Evolutionary conservation across 2,797 vertebrate species (phyloP).

Genomic region (Anabacerthia variegaticeps): DNA sequence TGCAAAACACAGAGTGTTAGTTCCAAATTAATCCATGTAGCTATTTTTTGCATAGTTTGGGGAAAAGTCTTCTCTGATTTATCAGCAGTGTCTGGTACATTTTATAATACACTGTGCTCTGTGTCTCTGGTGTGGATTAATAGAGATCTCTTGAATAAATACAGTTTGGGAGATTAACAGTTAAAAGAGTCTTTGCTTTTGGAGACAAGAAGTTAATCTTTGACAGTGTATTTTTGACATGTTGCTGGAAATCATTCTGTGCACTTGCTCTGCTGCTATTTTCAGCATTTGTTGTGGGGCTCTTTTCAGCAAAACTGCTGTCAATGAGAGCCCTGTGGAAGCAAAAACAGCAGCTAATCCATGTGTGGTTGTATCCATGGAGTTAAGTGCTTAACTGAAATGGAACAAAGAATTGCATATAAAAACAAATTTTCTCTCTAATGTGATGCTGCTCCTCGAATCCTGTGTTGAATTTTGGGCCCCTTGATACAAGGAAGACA

Average conservation of each 20-base stretch:
- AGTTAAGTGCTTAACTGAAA: neutral
- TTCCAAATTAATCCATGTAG: neutral
- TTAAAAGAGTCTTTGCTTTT: neutral
- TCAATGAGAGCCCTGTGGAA: neutral
- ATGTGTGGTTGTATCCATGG: neutral
- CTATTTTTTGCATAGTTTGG: neutral
- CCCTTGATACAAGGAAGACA: neutral
- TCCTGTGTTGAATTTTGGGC: neutral
- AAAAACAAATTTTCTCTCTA: neutral
- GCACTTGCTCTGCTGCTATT: neutral
- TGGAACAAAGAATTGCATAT: neutral
- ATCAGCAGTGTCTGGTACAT: fast-evolving
- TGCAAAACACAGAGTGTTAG: neutral
- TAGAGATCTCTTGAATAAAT: neutral
- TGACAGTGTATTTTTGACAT: neutral
- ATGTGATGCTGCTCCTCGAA: fast-evolving
- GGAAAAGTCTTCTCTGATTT: neutral
- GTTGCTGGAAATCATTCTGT: neutral
- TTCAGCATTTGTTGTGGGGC: neutral
- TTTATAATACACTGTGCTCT: neutral
- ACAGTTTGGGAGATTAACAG: neutral
- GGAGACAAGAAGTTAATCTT: neutral
- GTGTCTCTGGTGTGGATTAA: neutral
- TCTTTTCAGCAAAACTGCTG: conserved; percentile 4
- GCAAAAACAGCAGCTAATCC: neutral